Evolutionary conservation across 2,888 invertebrate genomes (phyloP).

Genomic region (Lepetodrilus schrolli): DNA sequence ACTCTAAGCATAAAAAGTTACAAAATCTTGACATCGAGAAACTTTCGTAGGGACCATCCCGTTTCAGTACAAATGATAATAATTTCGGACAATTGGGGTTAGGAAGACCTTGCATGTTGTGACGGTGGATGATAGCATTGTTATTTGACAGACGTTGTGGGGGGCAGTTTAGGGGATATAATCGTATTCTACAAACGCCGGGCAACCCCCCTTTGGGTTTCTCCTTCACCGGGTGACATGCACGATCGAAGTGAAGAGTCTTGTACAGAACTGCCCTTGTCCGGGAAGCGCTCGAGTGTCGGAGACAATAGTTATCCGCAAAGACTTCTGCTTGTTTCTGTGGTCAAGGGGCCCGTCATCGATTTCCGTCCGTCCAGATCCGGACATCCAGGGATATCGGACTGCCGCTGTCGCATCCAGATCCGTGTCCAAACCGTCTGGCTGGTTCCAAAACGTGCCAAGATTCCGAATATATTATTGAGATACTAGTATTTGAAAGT

Average conservation of each 20-base stretch:
- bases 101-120: too few species aligned
- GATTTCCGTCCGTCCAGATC: neutral
- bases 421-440: neutral
- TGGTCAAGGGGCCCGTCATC: slow-evolving; percentile 4
- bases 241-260: slow-evolving; percentile 5
- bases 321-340: neutral
- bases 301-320: neutral
- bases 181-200: neutral
- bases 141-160: too few species aligned
- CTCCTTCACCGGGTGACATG: neutral
- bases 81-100: too few species aligned
- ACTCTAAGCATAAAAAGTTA: too few species aligned
- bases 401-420: too few species aligned
- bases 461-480: neutral
- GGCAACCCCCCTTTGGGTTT: neutral
- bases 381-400: neutral
- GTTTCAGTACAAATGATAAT: too few species aligned
- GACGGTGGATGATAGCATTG: too few species aligned
- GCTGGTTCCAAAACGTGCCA: neutral
- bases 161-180: too few species aligned
- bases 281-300: neutral
- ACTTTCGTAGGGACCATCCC: too few species aligned
- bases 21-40: too few species aligned
- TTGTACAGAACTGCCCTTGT: neutral
- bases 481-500: too few species aligned